Base-by-base conservation (phyloP, 2,888 invertebrate genomes). In the Camptogramma bilineatum region DNA sequence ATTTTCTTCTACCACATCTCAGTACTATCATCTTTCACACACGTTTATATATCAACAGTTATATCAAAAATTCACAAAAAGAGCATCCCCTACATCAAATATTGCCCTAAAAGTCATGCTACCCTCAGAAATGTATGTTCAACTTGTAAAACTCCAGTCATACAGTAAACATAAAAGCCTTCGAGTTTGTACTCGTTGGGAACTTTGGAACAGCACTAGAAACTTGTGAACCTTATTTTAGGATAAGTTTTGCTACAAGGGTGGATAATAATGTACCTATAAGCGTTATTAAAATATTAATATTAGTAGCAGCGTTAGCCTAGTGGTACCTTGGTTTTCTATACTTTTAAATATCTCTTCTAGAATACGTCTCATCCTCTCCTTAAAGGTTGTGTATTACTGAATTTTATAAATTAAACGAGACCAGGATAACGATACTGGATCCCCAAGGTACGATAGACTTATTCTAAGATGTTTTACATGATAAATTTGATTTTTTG, bases 81-180 rank as follows among this genome's bases (percentile, higher is more conserved):
- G 10, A 47, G 8, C 3, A 18, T 17, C 16, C 28, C 28, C 3
- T 8, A 47, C 46, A 46, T 58, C 52, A 52, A 47, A 39, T 60
- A 60, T 53, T 24, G 21, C 31, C 46, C 24, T 52, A 52, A 52
- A 59, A 52, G 59, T 59, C 51, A 24, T 28, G 50, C 13, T 71
- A 72, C 72, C 73, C 72, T 73, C 73, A 60, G 57, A 70, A 69
- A 73, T 73, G 69, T 73, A 69, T 72, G 72, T 64, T 64, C 71
- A 75, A 77, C 64, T 74, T 79, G 64, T 72, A 64, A 70, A 47
- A 60, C 47, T 60, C 21, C 24, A 7, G 52, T 48, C 52, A 34
- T 56, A 44, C 52, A 52, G 57, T 61, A 65, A 65, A 65, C 61
- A 34, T 19, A 48, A 52, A 56, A 48, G 34, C 52, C 42, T 50